A percentile compares a stretch with the other conserved stretches of the same genome.
phyloP scores from a whole-genome alignment of 2,113 vertebrate species.

The cattle (Bos taurus) region ARS-UCD2.0 NC_037357.1:54014501-54015000 shows the following conservation, averaged over 20 bases:
- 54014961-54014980: background rate
- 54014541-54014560: background rate
- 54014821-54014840: background rate
- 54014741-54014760: background rate
- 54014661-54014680: background rate
- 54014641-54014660: background rate
- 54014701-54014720: background rate
- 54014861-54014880: background rate
- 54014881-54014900: background rate
- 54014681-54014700: background rate
- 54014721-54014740: background rate
- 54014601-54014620: background rate
- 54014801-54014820: background rate
- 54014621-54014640: background rate
- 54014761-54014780: background rate
- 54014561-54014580: background rate
- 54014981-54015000: background rate
- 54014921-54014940: background rate
- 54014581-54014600: background rate
- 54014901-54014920: background rate
- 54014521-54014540: background rate
- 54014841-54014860: background rate
- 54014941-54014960: background rate
- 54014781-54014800: background rate
- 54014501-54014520: background rate